Conservation (phyloP, 2,888 invertebrate genomes). For the Drosophila yooni region DNA sequence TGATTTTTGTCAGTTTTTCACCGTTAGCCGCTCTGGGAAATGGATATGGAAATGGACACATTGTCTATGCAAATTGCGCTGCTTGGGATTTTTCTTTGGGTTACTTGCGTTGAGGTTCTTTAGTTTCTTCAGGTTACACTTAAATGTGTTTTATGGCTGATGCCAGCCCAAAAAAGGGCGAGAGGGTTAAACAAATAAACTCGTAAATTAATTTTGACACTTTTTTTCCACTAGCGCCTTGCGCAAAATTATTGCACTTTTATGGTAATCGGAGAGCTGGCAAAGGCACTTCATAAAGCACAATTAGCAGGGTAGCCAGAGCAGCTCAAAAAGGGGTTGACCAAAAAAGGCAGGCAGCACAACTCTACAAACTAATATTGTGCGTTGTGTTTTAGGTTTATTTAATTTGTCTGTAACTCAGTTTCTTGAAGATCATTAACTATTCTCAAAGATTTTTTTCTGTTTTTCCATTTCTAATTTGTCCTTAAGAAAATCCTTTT, state of each 20-base stretch:
- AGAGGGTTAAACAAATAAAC: slow-evolving; percentile 84
- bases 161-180: slow-evolving; percentile 71
- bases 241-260: slow-evolving; percentile 69
- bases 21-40: slow-evolving; percentile 57
- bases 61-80: slow-evolving; percentile 44
- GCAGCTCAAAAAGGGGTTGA: slow-evolving; percentile 4
- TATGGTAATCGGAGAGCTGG: slow-evolving; percentile 65
- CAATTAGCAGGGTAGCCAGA: slow-evolving; percentile 33
- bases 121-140: slow-evolving; percentile 32
- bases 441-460: not conserved
- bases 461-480: not conserved
- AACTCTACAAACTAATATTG: not conserved
- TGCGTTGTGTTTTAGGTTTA: not conserved
- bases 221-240: slow-evolving; percentile 61
- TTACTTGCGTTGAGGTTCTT: slow-evolving; percentile 7
- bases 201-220: slow-evolving; percentile 85
- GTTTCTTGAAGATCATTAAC: not conserved
- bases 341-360: slow-evolving; percentile 1
- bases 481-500: not conserved
- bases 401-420: not conserved
- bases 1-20: slow-evolving; percentile 40
- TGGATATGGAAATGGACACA: slow-evolving; percentile 62
- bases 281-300: slow-evolving; percentile 34
- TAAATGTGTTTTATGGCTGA: slow-evolving; percentile 16
- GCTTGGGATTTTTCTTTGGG: slow-evolving; percentile 28